Conservation (phyloP, 2,888 invertebrate species). For the Cantharis rufa region DNA sequence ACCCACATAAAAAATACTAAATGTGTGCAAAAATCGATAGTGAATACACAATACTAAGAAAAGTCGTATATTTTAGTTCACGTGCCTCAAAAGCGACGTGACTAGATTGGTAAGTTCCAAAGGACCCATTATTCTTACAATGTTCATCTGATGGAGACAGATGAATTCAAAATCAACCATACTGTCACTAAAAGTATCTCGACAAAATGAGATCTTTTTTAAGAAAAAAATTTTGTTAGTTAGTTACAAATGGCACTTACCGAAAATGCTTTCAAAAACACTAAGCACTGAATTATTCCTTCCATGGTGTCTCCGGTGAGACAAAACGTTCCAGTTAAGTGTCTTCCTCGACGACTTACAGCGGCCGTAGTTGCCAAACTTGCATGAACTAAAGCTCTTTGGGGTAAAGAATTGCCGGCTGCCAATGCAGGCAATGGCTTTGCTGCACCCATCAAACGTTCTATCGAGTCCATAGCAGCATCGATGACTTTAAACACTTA, state of each 20-base stretch:
- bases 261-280: slow-evolving; percentile 91
- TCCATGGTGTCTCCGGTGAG: slow-evolving; percentile 92
- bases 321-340: slow-evolving; percentile 86
- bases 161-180: slow-evolving; percentile 14
- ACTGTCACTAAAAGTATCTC: neutral
- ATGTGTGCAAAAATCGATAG: slow-evolving; percentile 17
- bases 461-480: slow-evolving; percentile 76
- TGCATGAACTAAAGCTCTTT: slow-evolving; percentile 78
- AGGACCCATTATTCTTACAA: slow-evolving; percentile 32
- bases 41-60: slow-evolving; percentile 16
- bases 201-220: neutral
- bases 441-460: slow-evolving; percentile 76
- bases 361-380: slow-evolving; percentile 72
- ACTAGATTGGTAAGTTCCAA: slow-evolving; percentile 21
- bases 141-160: slow-evolving; percentile 34
- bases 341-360: slow-evolving; percentile 77
- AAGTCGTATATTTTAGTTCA: slow-evolving; percentile 28
- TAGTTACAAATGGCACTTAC: slow-evolving; percentile 63
- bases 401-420: slow-evolving; percentile 44
- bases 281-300: slow-evolving; percentile 89
- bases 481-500: neutral
- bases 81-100: slow-evolving; percentile 36
- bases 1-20: slow-evolving; percentile 18
- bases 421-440: slow-evolving; percentile 66
- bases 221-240: neutral